A percentile compares a stretch with the other conserved stretches of the same genome.
Conservation (phyloP, 2,797 vertebrate species). For the Lutjanus argentimaculatus region DNA sequence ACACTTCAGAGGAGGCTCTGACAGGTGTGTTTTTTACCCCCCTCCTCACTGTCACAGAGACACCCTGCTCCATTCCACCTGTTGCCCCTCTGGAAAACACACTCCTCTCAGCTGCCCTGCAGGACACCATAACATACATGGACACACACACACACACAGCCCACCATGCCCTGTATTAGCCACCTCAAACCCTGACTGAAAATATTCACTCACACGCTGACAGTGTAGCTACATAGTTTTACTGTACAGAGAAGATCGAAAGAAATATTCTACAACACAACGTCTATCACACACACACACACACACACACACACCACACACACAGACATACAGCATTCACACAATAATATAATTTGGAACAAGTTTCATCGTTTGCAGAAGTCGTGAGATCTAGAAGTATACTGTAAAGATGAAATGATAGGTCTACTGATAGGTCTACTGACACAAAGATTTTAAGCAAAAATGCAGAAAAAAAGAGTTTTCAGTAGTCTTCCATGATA, state of each 20-base stretch:
- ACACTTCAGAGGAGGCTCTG: slow-evolving; percentile 60
- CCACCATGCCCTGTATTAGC: slow-evolving; percentile 16
- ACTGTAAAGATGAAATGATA: not conserved
- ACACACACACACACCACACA: not conserved
- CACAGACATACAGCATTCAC: not conserved
- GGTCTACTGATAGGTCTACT: not conserved
- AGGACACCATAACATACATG: slow-evolving; percentile 34
- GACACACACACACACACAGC: slow-evolving; percentile 15
- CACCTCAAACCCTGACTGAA: slow-evolving; percentile 28
- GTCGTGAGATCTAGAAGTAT: not conserved
- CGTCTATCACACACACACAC: not conserved
- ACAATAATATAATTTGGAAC: not conserved
- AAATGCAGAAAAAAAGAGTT: not conserved
- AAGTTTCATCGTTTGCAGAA: not conserved
- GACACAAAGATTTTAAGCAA: too few relatives aligned
- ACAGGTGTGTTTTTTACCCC: slow-evolving; percentile 67
- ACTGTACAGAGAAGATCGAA: not conserved
- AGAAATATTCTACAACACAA: not conserved
- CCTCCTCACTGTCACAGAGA: slow-evolving; percentile 12
- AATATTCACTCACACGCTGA: slow-evolving; percentile 24
- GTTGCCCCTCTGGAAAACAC: slow-evolving; percentile 75
- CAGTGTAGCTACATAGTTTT: slow-evolving; percentile 3
- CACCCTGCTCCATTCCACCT: slow-evolving; percentile 79
- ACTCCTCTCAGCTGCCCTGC: slow-evolving; percentile 59
- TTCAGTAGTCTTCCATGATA: not conserved